Base-by-base conservation (phyloP, 2,888 invertebrate species). In the Euzophera pinguis region DNA sequence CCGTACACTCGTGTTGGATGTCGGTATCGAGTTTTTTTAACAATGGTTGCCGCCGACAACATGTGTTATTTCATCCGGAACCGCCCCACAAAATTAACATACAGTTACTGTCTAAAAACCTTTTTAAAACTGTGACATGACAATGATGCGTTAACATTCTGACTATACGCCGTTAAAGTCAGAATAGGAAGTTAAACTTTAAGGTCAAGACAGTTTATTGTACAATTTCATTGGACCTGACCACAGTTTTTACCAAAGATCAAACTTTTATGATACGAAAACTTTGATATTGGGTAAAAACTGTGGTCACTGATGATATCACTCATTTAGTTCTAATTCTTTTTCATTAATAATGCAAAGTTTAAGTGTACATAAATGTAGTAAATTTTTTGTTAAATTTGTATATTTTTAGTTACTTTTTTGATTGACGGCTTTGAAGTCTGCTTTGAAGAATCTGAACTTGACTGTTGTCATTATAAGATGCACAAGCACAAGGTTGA, bases 101-200 rank as follows among this genome's bases (percentile, higher is more conserved):
- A 84, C 77, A 77, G 80, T 81, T 81, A 78, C 76, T 62, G 63
- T 64, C 67, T 67, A 77, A 70, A 22, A 75, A 72, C 73, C 71
- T 76, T 81, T 81, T 84, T 77, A 73, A 78, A 76, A 73, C 71
- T 81, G 78, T 82, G 81, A 86, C 84, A 83, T 78, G 78, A 87
- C 85, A 84, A 82, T 81, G 81, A 84, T 75, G 78, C 78, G 85
- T 85, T 83, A 85, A 84, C 83, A 78, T 79, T 75, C 70, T 73
- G 69, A 84, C 83, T 84, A 84, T 81, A 66, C 70, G 61, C 73
- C 72, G 80, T 81, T 81, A 81, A 75, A 76, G 73, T 74, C 70
- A 63, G 71, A 81, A 81, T 76, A 72, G 75, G 78, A 77, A 80
- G 67, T 69, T 71, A 66, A 73, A 77, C 79, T 71, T 67, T 74